These are phyloP conservation scores for Ridgeia piscesae DNA, from an alignment of 1,140 invertebrate species.

Conservation along the genomic window DNA sequence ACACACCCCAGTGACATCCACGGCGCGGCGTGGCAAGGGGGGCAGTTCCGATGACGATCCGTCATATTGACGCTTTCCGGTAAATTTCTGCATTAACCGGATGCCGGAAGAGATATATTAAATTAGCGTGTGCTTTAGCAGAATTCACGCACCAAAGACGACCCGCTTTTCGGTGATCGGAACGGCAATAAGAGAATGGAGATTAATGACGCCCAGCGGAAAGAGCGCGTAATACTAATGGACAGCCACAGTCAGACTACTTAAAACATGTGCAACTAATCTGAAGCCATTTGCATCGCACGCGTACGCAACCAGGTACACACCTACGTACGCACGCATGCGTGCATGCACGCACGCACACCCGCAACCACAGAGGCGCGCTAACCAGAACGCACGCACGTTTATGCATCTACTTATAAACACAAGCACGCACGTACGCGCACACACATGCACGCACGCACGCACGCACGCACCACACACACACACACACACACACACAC, in stretches of 20 bases:
- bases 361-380: too few relatives aligned
- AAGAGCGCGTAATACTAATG: background rate
- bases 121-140: background rate
- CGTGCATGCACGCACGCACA: background rate
- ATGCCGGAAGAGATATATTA: background rate
- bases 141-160: background rate
- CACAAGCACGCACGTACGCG: background rate
- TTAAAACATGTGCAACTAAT: background rate
- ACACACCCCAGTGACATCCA: background rate
- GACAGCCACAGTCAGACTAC: background rate
- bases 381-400: too few relatives aligned
- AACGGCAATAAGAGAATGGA: background rate
- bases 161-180: background rate
- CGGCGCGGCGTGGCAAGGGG: background rate
- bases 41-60: background rate
- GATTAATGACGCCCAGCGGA: background rate
- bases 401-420: too few relatives aligned
- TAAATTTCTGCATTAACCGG: background rate
- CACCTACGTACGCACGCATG: background rate
- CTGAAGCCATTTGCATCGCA: background rate
- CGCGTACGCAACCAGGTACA: background rate
- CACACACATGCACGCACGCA: background rate
- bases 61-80: background rate
- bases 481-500: too few relatives aligned
- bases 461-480: too few relatives aligned